Evolutionary conservation across 1,140 invertebrate species (phyloP), one percentile per base, ranked within the genome.

Genomic region (Maniola jurtina): DNA sequence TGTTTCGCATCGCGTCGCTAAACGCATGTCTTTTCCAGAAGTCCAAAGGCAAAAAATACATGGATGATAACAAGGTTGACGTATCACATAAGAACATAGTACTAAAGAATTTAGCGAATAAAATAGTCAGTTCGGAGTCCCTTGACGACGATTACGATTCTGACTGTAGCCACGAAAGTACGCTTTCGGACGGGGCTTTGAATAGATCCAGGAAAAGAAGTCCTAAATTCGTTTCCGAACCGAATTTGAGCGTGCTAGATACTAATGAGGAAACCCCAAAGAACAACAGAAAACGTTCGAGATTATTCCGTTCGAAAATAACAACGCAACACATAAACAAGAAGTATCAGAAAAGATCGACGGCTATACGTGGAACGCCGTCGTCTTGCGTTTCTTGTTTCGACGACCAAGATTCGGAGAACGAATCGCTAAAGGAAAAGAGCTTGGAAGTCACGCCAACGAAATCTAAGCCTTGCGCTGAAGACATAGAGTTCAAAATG

Each of bases 201-300:
- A 84, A 79, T 56, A 80, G 71, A 72, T 80, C 85, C 0, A 74
- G 71, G 11, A 90, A 89, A 78, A 40, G 75, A 6, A 90, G 89
- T 56, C 89, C 90, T 0, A 91, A 91, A 73, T 91, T 91, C 64
- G 88, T 88, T 3, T 91, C 90, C 1, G 90, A 91, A 68, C 90
- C 90, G 7, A 91, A 91, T 77, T 72, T 91, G 33, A 91, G 87
- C 50, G 75, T 80, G 6, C 35, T 90, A 8, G 87, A 88, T 58
- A 59, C 70, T 2, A 74, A 79, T 8, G 87, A 90, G 9, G 86
- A 84, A 59, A 90, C 89, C 5, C 89, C 87, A 0, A 91, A 88
- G 54, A 86, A 83, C 59, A 73, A 78, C 3, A 89, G 89, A 66
- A 87, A 88, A 73, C 70, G 81, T 8, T 80, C 81, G 16, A 77